A percentile compares a stretch with the other conserved stretches of the same genome.
phyloP scores from a whole-genome alignment of 2,797 vertebrate genomes.

The Etheostoma nigrum region DNA sequence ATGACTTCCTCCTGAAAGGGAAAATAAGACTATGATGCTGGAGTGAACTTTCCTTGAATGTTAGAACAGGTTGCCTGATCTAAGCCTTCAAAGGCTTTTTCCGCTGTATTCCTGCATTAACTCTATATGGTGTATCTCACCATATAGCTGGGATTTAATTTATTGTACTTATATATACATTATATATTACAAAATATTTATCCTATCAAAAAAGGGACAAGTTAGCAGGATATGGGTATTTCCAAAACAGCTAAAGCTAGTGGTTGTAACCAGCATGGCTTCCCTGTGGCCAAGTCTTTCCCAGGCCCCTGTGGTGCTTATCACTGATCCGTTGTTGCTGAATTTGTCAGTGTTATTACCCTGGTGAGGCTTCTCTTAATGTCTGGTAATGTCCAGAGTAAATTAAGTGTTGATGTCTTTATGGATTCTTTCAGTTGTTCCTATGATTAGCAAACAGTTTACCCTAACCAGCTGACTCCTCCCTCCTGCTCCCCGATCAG shows the following conservation, averaged over 20 bases:
- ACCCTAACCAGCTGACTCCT: constrained; percentile 28
- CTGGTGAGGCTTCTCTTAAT: constrained; percentile 60
- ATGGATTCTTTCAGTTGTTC: constrained; percentile 65
- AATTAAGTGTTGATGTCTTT: constrained; percentile 76
- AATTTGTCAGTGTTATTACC: constrained; percentile 74
- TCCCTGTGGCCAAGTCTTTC: constrained; percentile 40
- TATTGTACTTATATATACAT: not conserved
- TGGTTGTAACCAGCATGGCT: constrained; percentile 26
- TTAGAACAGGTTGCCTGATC: constrained; percentile 24
- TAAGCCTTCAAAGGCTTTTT: not conserved
- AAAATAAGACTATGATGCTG: constrained; percentile 49
- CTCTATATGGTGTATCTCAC: not conserved
- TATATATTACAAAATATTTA: no score
- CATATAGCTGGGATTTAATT: not conserved
- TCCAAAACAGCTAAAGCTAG: constrained; percentile 2
- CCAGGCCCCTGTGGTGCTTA: constrained; percentile 58
- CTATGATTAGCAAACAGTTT: constrained; percentile 65
- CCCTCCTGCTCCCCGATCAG: constrained; percentile 9
- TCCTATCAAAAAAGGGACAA: not conserved
- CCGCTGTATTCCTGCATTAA: not conserved
- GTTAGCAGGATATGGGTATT: not conserved
- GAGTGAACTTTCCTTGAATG: constrained; percentile 45
- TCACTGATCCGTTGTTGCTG: constrained; percentile 63
- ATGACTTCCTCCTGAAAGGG: constrained; percentile 67
- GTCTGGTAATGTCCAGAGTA: constrained; percentile 49